Evolutionary conservation across 2,113 vertebrate species (phyloP).

Genomic region (Felis catus): F.catus_Fca126_mat1.0 CM031420.1:23958501-23959000

Average conservation of each 20-base stretch:
- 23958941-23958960: not conserved
- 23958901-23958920: not conserved
- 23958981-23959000: not conserved
- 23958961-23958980: not conserved
- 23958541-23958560: no score
- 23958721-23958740: no score
- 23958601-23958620: no score
- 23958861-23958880: not conserved
- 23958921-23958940: not conserved
- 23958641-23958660: no score
- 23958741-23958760: not conserved
- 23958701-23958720: no score
- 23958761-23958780: not conserved
- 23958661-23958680: no score
- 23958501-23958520: not conserved
- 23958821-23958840: not conserved
- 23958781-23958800: not conserved
- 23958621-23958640: no score
- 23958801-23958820: not conserved
- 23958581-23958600: no score
- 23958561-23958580: no score
- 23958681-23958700: no score
- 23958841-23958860: not conserved
- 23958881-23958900: not conserved
- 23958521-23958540: not conserved